A percentile compares a stretch with the other conserved stretches of the same genome.
Conservation (phyloP, 2,113 vertebrate genomes). For the Centropus bengalensis region DNA sequence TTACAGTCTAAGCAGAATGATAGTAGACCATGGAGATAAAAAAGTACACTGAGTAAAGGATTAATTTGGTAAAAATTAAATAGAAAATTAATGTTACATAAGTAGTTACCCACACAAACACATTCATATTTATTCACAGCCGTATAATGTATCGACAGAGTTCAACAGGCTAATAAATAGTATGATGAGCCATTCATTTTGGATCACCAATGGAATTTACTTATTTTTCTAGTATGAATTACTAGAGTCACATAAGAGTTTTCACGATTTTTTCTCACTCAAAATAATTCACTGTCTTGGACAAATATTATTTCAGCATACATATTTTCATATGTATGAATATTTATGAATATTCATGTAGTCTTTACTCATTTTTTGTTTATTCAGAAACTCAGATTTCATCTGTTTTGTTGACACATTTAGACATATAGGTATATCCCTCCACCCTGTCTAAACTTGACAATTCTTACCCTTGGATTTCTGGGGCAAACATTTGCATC, state of each 20-base stretch:
- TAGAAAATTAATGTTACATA: not conserved
- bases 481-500: not conserved
- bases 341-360: slow-evolving; percentile 43
- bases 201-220: not conserved
- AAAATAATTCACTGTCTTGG: not conserved
- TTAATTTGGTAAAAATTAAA: not conserved
- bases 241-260: not conserved
- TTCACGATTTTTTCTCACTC: not conserved
- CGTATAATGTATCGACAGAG: not conserved
- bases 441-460: not conserved
- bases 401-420: not conserved
- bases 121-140: not conserved
- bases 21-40: not conserved
- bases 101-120: not conserved
- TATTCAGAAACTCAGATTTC: not conserved
- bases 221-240: not conserved
- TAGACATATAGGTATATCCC: not conserved
- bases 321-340: not conserved
- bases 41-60: not conserved
- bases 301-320: not conserved
- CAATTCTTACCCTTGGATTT: not conserved
- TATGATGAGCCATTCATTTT: not conserved
- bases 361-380: not conserved
- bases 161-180: not conserved
- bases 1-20: not conserved